Evolutionary conservation across 1,140 invertebrate genomes (phyloP).

Genomic region (Sitobion miscanthi): DNA sequence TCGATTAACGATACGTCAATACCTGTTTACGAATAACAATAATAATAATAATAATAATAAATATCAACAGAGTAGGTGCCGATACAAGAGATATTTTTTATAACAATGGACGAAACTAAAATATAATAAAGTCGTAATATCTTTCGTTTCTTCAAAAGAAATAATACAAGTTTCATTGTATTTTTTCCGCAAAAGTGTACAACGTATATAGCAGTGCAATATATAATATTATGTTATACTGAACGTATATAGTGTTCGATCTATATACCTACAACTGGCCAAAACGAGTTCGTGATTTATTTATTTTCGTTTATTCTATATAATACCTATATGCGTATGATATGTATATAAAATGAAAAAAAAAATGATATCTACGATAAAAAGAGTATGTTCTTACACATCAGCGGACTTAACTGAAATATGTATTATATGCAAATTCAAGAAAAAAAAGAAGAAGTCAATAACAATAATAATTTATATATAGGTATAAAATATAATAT

Average conservation of each 20-base stretch:
- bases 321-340: neutral
- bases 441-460: neutral
- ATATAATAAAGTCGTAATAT: conserved; percentile 19
- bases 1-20: neutral
- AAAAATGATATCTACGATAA: neutral
- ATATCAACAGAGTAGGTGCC: neutral
- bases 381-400: neutral
- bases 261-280: neutral
- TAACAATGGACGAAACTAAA: neutral
- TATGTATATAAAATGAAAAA: neutral
- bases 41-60: neutral
- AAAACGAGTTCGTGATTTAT: neutral
- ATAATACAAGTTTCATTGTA: neutral
- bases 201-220: neutral
- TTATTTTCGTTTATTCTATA: neutral
- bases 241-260: neutral
- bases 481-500: neutral
- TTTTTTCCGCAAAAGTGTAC: neutral
- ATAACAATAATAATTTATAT: neutral
- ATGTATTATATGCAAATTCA: neutral
- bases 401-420: neutral
- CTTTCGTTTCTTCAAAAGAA: neutral
- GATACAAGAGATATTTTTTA: neutral
- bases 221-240: neutral
- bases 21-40: neutral